phyloP scores from a whole-genome alignment of 2,113 vertebrate genomes.

The Columba janthina region DNA sequence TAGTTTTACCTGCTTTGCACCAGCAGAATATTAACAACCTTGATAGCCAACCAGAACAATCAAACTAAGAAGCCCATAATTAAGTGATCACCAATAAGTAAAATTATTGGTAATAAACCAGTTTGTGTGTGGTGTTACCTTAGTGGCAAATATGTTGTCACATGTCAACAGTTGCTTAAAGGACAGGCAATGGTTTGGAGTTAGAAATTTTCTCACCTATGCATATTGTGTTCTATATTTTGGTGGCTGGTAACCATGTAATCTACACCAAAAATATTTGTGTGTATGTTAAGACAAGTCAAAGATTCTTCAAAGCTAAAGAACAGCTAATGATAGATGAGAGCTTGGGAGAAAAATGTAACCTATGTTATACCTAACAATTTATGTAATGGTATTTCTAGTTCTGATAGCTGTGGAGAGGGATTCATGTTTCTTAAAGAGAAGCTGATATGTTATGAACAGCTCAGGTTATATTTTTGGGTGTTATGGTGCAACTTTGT shows the following conservation, averaged over 20 bases:
- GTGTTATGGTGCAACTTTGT: neutral
- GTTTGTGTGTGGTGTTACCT: too few relatives aligned
- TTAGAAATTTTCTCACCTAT: neutral
- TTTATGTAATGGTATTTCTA: neutral
- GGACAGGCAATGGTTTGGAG: neutral
- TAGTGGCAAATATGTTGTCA: neutral
- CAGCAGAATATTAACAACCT: neutral
- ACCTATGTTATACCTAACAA: neutral
- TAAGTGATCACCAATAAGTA: neutral
- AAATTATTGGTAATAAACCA: neutral
- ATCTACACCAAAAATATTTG: neutral
- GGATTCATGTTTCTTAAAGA: neutral
- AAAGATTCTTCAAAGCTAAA: neutral
- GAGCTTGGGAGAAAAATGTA: neutral
- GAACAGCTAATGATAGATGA: neutral
- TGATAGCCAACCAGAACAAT: neutral
- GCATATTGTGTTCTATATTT: neutral
- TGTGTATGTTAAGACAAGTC: neutral
- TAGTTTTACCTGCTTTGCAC: neutral
- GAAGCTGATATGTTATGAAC: neutral
- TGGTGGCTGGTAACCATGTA: neutral
- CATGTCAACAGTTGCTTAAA: neutral
- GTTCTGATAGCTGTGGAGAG: neutral
- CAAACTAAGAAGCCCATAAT: too few relatives aligned
- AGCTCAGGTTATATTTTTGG: neutral